Conservation (phyloP, 1,140 invertebrate species). For the Centruroides vittatus region DNA sequence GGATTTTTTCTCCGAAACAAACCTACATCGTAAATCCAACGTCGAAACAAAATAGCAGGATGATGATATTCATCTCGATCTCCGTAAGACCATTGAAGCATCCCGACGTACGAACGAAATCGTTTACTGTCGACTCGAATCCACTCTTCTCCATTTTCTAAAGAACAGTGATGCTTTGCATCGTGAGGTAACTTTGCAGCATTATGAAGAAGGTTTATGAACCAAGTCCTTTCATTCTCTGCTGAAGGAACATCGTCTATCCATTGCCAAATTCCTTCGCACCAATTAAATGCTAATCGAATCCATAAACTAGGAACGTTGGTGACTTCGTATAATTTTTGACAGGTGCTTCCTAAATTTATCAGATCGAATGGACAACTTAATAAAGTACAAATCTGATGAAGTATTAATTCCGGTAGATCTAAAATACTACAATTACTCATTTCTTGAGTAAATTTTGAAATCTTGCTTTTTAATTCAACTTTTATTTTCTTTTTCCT, state of each 20-base stretch:
- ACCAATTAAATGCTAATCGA: constrained; percentile 2
- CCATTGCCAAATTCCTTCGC: constrained; percentile 4
- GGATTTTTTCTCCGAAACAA: background rate
- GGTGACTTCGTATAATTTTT: constrained; percentile 1
- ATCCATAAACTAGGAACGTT: constrained; percentile 3
- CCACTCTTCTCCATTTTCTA: constrained; percentile 8
- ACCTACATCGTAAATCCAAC: constrained; percentile 12
- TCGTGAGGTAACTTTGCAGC: background rate
- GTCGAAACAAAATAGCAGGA: constrained; percentile 5
- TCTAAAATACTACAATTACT: background rate
- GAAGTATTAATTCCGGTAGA: constrained; percentile 8
- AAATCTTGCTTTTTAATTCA: no score
- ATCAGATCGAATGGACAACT: constrained; percentile 10
- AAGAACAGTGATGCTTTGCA: background rate
- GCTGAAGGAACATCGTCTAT: background rate
- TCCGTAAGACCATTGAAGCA: constrained; percentile 1
- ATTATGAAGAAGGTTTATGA: constrained; percentile 1
- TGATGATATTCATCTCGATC: constrained; percentile 1
- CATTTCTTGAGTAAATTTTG: no score
- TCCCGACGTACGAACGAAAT: constrained; percentile 5
- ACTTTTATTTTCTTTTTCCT: no score
- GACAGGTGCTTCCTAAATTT: constrained; percentile 11
- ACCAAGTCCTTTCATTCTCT: constrained; percentile 4
- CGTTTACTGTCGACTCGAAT: constrained; percentile 1
- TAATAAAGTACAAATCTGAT: constrained; percentile 8